Evolutionary conservation across 2,797 vertebrate species (phyloP).

Genomic region (Eptatretus atami): DNA sequence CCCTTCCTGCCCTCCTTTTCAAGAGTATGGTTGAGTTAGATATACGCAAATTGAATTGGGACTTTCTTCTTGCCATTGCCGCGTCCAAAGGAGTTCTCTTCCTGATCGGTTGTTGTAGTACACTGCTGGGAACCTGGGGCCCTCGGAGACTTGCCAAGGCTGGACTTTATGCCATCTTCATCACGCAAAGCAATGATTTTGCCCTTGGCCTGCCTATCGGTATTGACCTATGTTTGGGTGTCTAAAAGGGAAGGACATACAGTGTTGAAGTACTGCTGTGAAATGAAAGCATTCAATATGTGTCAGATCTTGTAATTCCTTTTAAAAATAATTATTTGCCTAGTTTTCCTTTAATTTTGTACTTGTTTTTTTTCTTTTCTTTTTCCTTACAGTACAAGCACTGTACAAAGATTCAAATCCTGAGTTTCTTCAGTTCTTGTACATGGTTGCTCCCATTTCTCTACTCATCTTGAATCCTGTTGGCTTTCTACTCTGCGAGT

Average conservation of each 20-base stretch:
- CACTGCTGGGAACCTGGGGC: slow-evolving; percentile 40
- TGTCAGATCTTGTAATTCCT: not conserved
- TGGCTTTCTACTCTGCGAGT: slow-evolving; percentile 63
- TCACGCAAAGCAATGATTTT: slow-evolving; percentile 97
- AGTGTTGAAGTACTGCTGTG: not conserved
- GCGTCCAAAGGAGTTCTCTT: slow-evolving; percentile 69
- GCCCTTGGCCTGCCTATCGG: slow-evolving; percentile 87
- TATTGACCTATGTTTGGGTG: slow-evolving; percentile 11
- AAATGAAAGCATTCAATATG: not conserved
- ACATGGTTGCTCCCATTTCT: slow-evolving; percentile 74
- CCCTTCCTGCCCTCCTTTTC: slow-evolving; percentile 64
- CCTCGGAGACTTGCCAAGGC: slow-evolving; percentile 56
- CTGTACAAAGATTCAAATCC: slow-evolving; percentile 52
- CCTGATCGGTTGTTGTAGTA: slow-evolving; percentile 39
- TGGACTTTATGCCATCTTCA: slow-evolving; percentile 77
- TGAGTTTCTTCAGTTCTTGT: slow-evolving; percentile 83
- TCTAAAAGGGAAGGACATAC: too few relatives aligned
- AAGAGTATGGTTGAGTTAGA: slow-evolving; percentile 93
- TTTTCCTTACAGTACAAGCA: slow-evolving; percentile 27
- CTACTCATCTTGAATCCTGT: slow-evolving; percentile 70
- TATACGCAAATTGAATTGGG: slow-evolving; percentile 64
- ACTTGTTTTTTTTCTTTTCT: not conserved
- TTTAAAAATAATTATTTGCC: not conserved
- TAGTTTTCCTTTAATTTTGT: not conserved
- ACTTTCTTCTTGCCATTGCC: slow-evolving; percentile 66